Base-by-base conservation (phyloP, 2,888 invertebrate genomes). In the Xylota segnis region DNA sequence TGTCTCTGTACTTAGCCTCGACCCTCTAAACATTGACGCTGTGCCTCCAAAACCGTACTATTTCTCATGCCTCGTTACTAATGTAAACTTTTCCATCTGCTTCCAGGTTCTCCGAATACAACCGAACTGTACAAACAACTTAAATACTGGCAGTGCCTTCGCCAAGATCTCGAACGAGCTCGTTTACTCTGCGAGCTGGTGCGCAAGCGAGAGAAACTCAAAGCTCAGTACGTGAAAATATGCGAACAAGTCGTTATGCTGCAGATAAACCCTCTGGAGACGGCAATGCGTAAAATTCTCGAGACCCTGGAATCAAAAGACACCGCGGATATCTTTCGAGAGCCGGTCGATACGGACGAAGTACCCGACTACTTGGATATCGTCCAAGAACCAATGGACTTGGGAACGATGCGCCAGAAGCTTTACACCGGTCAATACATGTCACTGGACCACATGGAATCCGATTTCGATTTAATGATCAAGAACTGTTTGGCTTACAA, bases 401-500 rank as follows among this genome's bases (percentile, higher is more conserved):
- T 98, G 83, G 95, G 96, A 37, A 97, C 97, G 0, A 99, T 99
- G 97, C 94, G 95, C 86, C 93, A 93, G 84, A 96, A 96, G 92
- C 92, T 97, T 18, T 96, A 96, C 70, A 92, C 93, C 54, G 94
- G 94, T 59, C 92, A 94, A 66, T 97, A 98, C 91, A 92, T 93
- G 6, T 94, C 94, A 65, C 93, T 99, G 47, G 95, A 96, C 83
- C 95, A 96, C 37, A 94, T 99, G 90, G 97, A 98, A 90, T 93
- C 93, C 0, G 99, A 99, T 93, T 99, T 99, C 91, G 95, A 96
- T 89, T 94, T 99, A n/a, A 99, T 99, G 96, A 97, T 99, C 76
- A 95, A 95, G 88, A 99, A 99, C 92, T 99, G 99, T 90, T 94
- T 98, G 89, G 96, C 96, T 0, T 99, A 99, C 91, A 99, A 99